Percentiles rank a stretch among this genome's conserved stretches.
These are phyloP conservation scores for Myotis lucifugus DNA, from an alignment of 2,113 vertebrate species.

Conservation along the genomic window DNA sequence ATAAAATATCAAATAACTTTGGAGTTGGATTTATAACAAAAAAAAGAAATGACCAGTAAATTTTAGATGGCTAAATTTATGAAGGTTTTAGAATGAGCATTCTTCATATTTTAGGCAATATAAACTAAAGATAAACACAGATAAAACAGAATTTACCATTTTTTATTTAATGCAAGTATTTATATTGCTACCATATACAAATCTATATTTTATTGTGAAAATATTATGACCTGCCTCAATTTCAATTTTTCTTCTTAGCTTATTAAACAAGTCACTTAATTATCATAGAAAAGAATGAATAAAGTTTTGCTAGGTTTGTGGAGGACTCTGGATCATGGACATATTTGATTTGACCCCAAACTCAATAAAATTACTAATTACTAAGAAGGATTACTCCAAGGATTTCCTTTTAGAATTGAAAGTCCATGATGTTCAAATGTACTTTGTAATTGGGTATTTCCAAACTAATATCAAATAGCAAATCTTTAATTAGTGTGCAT, in stretches of 20 bases:
- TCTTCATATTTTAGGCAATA: background rate
- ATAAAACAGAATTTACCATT: constrained; percentile 25
- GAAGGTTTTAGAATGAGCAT: background rate
- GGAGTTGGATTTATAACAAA: constrained; percentile 29
- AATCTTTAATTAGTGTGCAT: constrained; percentile 67
- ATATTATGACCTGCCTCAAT: background rate
- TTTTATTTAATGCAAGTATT: background rate
- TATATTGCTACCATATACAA: background rate
- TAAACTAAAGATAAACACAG: background rate
- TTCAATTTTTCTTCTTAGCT: constrained; percentile 50
- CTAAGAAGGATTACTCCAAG: background rate
- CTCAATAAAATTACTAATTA: constrained; percentile 67
- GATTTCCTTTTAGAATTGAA: constrained; percentile 37
- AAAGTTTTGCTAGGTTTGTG: constrained; percentile 46
- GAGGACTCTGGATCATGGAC: background rate
- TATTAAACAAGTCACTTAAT: constrained; percentile 50
- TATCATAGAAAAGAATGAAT: constrained; percentile 44
- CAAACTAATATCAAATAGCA: constrained; percentile 62
- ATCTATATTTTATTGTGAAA: constrained; percentile 41
- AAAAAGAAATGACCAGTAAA: constrained; percentile 45
- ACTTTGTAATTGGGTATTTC: constrained; percentile 58
- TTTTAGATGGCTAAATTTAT: constrained; percentile 47
- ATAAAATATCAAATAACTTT: constrained; percentile 46
- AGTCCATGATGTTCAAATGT: constrained; percentile 39
- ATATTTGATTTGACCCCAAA: constrained; percentile 57